Percentiles rank a stretch among this genome's conserved stretches.
Evolutionary conservation across 2,797 vertebrate species (phyloP).

Genomic region (Hypotaenidia okinawae): DNA sequence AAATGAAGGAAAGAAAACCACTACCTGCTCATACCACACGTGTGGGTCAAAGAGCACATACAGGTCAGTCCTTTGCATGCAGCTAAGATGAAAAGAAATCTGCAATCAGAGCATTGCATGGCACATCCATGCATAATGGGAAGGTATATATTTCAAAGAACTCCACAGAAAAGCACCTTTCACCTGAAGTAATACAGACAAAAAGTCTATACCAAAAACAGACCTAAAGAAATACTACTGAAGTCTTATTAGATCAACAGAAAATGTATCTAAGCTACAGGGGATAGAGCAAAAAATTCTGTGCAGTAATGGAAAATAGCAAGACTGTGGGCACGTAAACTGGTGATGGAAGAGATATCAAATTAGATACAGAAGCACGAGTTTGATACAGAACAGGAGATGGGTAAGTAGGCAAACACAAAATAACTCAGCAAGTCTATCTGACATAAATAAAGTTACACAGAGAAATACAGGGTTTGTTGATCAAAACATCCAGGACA

Average conservation of each 20-base stretch:
- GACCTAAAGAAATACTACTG: not conserved
- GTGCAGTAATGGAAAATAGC: not conserved
- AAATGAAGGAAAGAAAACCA: not conserved
- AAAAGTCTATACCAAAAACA: not conserved
- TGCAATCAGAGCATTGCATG: not conserved
- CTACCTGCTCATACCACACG: not conserved
- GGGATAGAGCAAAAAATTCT: not conserved
- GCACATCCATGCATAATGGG: not conserved
- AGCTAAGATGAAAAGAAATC: not conserved
- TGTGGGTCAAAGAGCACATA: not conserved
- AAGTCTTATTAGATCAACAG: not conserved
- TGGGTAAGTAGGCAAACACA: not conserved
- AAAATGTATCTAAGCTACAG: not conserved
- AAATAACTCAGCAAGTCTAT: not conserved
- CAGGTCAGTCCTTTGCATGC: not conserved
- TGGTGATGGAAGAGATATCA: not conserved
- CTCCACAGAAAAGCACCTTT: not conserved
- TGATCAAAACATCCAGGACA: not conserved
- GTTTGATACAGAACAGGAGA: not conserved
- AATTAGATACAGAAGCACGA: not conserved
- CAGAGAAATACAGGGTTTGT: not conserved
- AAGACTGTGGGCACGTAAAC: not conserved
- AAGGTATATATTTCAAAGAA: not conserved
- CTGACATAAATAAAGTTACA: not conserved
- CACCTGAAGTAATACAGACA: not conserved